Evolutionary conservation across 2,888 invertebrate genomes (phyloP).

Genomic region (Gymnosoma rotundatum): DNA sequence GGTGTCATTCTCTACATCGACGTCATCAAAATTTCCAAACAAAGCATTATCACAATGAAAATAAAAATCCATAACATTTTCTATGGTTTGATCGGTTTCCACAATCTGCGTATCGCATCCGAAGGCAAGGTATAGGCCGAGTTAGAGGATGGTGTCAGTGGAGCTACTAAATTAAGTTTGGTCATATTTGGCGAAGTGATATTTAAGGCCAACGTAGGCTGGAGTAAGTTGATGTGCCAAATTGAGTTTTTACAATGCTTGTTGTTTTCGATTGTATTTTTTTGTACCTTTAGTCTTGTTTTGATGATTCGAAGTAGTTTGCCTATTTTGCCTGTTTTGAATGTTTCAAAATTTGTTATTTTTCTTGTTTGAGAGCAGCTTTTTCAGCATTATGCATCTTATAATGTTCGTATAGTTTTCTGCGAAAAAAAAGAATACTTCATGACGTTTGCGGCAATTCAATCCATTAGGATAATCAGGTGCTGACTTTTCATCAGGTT

Average conservation of each 20-base stretch:
- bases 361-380: slow-evolving; percentile 50
- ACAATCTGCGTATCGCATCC: slow-evolving; percentile 78
- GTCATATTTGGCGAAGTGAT: slow-evolving; percentile 17
- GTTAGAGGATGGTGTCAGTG: slow-evolving; percentile 74
- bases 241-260: not conserved
- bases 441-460: slow-evolving; percentile 70
- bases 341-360: slow-evolving; percentile 35
- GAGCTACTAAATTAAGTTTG: slow-evolving; percentile 53
- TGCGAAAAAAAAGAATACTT: slow-evolving; percentile 70
- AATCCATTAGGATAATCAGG: slow-evolving; percentile 71
- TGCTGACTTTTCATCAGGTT: not conserved
- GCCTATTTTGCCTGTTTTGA: slow-evolving; percentile 32
- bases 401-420: slow-evolving; percentile 71
- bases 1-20: slow-evolving; percentile 76
- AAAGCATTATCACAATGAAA: slow-evolving; percentile 77
- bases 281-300: slow-evolving; percentile 6
- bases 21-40: slow-evolving; percentile 78
- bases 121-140: slow-evolving; percentile 75
- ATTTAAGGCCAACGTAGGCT: slow-evolving; percentile 52
- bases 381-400: slow-evolving; percentile 69
- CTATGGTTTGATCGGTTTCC: slow-evolving; percentile 78
- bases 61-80: slow-evolving; percentile 77
- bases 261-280: slow-evolving; percentile 4
- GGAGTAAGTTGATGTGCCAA: slow-evolving; percentile 9
- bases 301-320: slow-evolving; percentile 12